Evolutionary conservation across 1,140 invertebrate genomes (phyloP).

Genomic region (Eriocheir sinensis): DNA sequence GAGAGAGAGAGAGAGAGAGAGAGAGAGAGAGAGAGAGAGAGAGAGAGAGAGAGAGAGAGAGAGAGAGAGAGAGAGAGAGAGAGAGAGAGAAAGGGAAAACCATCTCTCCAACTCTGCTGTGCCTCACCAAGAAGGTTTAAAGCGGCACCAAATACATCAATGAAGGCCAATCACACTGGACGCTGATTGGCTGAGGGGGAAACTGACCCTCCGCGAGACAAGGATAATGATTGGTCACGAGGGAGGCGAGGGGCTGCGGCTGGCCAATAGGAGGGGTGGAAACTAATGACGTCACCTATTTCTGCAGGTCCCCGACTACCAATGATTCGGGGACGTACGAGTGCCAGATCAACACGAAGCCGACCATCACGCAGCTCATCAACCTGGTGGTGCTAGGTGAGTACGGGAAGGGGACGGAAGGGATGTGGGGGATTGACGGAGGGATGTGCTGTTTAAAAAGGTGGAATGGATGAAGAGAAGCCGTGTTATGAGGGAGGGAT

Average conservation of each 20-base stretch:
- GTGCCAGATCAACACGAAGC: constrained; percentile 68
- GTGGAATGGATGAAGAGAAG: too few species aligned
- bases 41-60: constrained; percentile 14
- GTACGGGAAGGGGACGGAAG: neutral
- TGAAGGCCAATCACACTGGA: neutral
- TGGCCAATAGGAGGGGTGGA: too few species aligned
- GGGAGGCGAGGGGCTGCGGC: neutral
- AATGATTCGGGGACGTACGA: constrained; percentile 61
- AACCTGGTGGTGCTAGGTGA: constrained; percentile 51
- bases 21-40: neutral
- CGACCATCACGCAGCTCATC: constrained; percentile 61
- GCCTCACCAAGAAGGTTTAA: neutral
- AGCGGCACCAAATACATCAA: neutral
- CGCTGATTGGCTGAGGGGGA: neutral
- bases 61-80: constrained; percentile 17
- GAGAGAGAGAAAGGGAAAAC: constrained; percentile 1
- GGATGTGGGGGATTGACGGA: too few species aligned
- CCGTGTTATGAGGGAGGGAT: too few species aligned
- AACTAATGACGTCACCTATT: neutral
- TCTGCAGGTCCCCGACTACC: constrained; percentile 35
- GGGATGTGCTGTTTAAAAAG: too few species aligned
- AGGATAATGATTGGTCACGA: too few species aligned
- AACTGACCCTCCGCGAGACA: too few species aligned
- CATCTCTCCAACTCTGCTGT: neutral
- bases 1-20: neutral